A percentile compares a stretch with the other conserved stretches of the same genome.
phyloP scores from a whole-genome alignment of 2,888 invertebrate genomes.

The Heliconius cydno region DNA sequence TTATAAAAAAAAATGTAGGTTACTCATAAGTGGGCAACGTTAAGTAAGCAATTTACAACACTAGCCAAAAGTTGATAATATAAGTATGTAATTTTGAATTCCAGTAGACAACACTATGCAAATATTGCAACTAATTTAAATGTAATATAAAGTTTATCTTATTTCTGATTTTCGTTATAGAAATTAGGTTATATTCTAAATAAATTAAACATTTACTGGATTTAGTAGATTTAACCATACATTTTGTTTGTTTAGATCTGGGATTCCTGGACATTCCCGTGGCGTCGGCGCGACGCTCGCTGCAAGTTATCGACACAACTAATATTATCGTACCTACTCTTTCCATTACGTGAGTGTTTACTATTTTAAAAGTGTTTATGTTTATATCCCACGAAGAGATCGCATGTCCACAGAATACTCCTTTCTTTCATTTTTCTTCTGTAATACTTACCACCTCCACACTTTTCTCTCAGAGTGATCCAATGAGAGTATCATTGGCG shows the following conservation, averaged over 20 bases:
- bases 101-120: neutral
- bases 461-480: no score
- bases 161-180: neutral
- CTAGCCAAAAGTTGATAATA: neutral
- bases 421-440: no score
- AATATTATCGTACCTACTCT: conserved; percentile 55
- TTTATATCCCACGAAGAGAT: neutral
- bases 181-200: neutral
- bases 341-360: conserved; percentile 63
- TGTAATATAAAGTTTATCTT: neutral
- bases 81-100: neutral
- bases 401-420: no score
- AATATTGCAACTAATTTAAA: neutral
- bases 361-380: neutral
- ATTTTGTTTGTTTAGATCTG: conserved; percentile 52
- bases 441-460: no score
- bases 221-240: neutral
- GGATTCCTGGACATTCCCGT: conserved; percentile 63
- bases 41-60: neutral
- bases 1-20: neutral
- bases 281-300: conserved; percentile 57
- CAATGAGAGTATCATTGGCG: no score
- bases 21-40: neutral
- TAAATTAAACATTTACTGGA: neutral
- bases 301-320: conserved; percentile 59